Conservation (phyloP, 2,113 vertebrate species). For the Megalops atlanticus region DNA sequence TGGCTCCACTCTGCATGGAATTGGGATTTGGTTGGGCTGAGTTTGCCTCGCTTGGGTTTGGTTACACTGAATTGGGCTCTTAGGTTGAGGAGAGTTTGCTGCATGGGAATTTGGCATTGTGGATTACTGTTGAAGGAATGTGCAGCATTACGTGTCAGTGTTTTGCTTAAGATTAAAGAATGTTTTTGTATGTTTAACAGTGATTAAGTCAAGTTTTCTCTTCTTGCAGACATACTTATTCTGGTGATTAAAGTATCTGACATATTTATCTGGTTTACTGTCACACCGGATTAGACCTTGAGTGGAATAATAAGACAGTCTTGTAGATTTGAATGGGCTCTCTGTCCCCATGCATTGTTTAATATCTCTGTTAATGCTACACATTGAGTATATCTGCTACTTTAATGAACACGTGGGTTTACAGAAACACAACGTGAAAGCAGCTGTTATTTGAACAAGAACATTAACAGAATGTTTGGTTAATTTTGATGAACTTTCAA, state of each 20-base stretch:
- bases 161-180: slow-evolving; percentile 25
- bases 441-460: slow-evolving; percentile 57
- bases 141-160: slow-evolving; percentile 28
- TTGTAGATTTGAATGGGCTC: slow-evolving; percentile 56
- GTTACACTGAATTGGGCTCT: background rate
- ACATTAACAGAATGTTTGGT: slow-evolving; percentile 44
- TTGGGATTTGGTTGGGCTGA: background rate
- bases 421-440: slow-evolving; percentile 49
- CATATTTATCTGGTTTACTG: slow-evolving; percentile 64
- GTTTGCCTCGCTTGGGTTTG: background rate
- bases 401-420: slow-evolving; percentile 51
- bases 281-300: slow-evolving; percentile 57
- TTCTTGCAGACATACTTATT: slow-evolving; percentile 53
- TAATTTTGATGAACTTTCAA: slow-evolving; percentile 55
- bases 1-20: background rate
- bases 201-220: slow-evolving; percentile 35
- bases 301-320: slow-evolving; percentile 57
- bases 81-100: background rate
- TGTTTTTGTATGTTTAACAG: slow-evolving; percentile 42
- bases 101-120: background rate
- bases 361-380: slow-evolving; percentile 56
- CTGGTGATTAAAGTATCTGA: slow-evolving; percentile 54
- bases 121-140: slow-evolving; percentile 35
- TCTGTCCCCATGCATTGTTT: slow-evolving; percentile 52
- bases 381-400: slow-evolving; percentile 49